phyloP scores from a whole-genome alignment of 2,113 vertebrate species.

The Trachemys scripta region DNA sequence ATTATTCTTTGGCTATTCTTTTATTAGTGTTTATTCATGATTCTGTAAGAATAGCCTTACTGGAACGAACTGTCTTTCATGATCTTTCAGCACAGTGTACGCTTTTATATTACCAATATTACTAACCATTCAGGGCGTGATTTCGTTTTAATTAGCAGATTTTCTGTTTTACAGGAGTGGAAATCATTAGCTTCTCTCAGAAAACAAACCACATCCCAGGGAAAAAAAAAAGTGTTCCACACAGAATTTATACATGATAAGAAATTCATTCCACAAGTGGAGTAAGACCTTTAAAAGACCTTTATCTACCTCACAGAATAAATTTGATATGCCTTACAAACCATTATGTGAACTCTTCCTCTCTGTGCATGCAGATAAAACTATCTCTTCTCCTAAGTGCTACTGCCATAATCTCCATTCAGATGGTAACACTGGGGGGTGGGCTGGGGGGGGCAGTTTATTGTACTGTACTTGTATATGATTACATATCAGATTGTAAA shows the following conservation, averaged over 20 bases:
- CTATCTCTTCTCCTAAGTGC: constrained; percentile 53
- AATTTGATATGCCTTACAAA: constrained; percentile 81
- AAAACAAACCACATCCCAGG: constrained; percentile 74
- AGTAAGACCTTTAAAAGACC: constrained; percentile 84
- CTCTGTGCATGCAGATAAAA: constrained; percentile 71
- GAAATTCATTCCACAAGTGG: constrained; percentile 84
- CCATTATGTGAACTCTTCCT: constrained; percentile 76
- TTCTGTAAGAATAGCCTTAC: constrained; percentile 29
- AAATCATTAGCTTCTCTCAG: constrained; percentile 69
- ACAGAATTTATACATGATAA: constrained; percentile 79
- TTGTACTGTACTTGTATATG: constrained; percentile 72
- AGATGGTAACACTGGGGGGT: constrained; percentile 65
- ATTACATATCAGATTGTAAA: constrained; percentile 62
- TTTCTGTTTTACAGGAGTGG: constrained; percentile 61
- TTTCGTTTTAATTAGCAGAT: constrained; percentile 68
- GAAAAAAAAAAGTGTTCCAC: constrained; percentile 60
- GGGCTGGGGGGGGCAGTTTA: constrained; percentile 57
- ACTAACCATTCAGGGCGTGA: constrained; percentile 41
- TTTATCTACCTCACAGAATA: constrained; percentile 81
- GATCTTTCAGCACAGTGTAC: constrained; percentile 48
- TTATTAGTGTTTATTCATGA: background rate
- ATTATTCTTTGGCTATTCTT: constrained; percentile 35
- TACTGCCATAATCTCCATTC: constrained; percentile 75
- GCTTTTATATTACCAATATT: constrained; percentile 60
- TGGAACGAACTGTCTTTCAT: constrained; percentile 48